These are phyloP conservation scores for Botia almorhae DNA, from an alignment of 2,797 vertebrate species.

Conservation along the genomic window DNA sequence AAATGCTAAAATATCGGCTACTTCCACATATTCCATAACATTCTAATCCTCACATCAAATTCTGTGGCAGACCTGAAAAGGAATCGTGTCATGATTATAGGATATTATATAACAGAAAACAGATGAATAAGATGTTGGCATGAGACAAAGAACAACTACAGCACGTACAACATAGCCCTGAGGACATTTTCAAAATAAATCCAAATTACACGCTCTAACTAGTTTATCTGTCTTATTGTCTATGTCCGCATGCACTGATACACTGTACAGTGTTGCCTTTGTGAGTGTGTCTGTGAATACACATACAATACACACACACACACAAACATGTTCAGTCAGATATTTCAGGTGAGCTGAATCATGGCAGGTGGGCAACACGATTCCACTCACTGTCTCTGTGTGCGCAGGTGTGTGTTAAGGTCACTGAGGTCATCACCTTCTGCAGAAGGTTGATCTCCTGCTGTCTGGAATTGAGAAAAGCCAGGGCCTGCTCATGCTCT, in stretches of 20 bases:
- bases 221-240: no score
- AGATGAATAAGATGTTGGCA: background rate
- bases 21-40: background rate
- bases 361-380: no score
- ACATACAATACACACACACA: no score
- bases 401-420: background rate
- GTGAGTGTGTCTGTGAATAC: no score
- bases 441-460: conserved; percentile 91
- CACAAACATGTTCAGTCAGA: no score
- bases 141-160: background rate
- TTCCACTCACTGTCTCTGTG: background rate
- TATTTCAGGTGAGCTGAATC: no score
- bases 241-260: no score
- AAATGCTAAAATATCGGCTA: conserved; percentile 13
- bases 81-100: background rate
- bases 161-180: no score
- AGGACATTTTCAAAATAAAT: no score
- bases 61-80: background rate
- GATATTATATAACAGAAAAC: background rate
- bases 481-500: conserved; percentile 95
- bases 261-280: no score
- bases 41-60: background rate
- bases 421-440: conserved; percentile 77
- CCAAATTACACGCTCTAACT: no score
- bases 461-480: conserved; percentile 89